Evolutionary conservation across 2,113 vertebrate genomes (phyloP).

Genomic region (Cromileptes altivelis): DNA sequence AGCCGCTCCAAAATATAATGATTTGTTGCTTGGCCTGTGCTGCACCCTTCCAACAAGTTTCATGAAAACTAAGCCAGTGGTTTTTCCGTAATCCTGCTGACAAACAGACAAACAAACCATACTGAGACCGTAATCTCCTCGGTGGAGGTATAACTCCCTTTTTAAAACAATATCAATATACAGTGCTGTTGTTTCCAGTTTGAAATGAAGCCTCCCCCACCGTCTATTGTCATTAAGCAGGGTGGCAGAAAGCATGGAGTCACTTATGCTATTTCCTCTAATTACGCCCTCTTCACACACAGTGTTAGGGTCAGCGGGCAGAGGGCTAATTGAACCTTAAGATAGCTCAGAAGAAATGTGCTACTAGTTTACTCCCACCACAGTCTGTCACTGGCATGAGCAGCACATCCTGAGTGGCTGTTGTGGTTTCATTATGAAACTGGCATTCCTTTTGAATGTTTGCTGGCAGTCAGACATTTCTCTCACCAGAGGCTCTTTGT

Average conservation of each 20-base stretch:
- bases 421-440: constrained; percentile 78
- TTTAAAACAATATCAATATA: background rate
- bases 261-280: constrained; percentile 75
- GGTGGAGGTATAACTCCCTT: no score
- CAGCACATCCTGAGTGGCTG: constrained; percentile 70
- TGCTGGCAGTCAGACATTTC: constrained; percentile 76
- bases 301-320: constrained; percentile 66
- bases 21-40: no score
- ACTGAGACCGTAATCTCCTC: no score
- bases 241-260: constrained; percentile 68
- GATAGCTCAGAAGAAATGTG: constrained; percentile 67
- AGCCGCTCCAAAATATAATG: no score
- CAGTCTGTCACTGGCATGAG: constrained; percentile 75
- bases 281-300: constrained; percentile 73
- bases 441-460: constrained; percentile 75
- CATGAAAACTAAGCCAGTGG: no score
- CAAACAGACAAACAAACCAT: no score
- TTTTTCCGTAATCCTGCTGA: no score
- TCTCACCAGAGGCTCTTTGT: constrained; percentile 64
- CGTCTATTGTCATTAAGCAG: constrained; percentile 54
- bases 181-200: background rate
- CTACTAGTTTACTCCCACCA: constrained; percentile 75
- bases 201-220: constrained; percentile 19
- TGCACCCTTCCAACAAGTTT: no score
- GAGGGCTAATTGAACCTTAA: constrained; percentile 82